Percentiles rank a stretch among this genome's conserved stretches.
Evolutionary conservation across 2,888 invertebrate genomes (phyloP).

Genomic region (Merodon equestris): DNA sequence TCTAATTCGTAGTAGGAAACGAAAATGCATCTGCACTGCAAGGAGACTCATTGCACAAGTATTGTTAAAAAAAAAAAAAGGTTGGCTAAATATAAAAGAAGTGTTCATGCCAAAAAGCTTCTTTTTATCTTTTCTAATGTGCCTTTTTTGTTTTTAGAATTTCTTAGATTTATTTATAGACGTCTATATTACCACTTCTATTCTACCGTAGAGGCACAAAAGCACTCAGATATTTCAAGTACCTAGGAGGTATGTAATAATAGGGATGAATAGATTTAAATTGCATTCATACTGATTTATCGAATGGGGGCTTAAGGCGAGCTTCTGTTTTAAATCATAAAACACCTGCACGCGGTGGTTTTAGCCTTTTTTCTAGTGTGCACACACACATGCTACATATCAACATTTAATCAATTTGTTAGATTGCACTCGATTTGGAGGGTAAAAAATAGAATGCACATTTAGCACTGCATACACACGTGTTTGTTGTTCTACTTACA

Average conservation of each 20-base stretch:
- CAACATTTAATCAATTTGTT: conserved; percentile 47
- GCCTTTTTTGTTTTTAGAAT: conserved; percentile 37
- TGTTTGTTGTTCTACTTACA: conserved; percentile 73
- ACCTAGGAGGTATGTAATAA: too few relatives aligned
- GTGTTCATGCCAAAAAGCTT: conserved; percentile 59
- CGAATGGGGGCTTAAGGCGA: background rate
- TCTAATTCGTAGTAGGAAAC: conserved; percentile 56
- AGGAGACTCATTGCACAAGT: conserved; percentile 60
- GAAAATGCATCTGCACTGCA: conserved; percentile 54
- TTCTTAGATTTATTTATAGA: background rate
- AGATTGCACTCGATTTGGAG: conserved; percentile 50
- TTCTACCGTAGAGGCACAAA: background rate
- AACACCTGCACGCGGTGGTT: conserved; percentile 41
- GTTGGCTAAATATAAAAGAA: conserved; percentile 55
- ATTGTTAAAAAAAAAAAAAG: conserved; percentile 30
- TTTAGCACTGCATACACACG: background rate
- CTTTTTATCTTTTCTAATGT: conserved; percentile 49
- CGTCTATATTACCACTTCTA: too few relatives aligned
- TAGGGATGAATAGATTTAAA: conserved; percentile 1
- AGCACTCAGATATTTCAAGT: conserved; percentile 16
- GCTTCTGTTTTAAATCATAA: conserved; percentile 18
- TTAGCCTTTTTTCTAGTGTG: conserved; percentile 22
- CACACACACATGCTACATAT: conserved; percentile 13
- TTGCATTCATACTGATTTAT: background rate
- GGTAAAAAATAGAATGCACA: background rate